These are phyloP conservation scores for Lutraria lutraria DNA, from an alignment of 2,888 invertebrate species.

Conservation along the genomic window DNA sequence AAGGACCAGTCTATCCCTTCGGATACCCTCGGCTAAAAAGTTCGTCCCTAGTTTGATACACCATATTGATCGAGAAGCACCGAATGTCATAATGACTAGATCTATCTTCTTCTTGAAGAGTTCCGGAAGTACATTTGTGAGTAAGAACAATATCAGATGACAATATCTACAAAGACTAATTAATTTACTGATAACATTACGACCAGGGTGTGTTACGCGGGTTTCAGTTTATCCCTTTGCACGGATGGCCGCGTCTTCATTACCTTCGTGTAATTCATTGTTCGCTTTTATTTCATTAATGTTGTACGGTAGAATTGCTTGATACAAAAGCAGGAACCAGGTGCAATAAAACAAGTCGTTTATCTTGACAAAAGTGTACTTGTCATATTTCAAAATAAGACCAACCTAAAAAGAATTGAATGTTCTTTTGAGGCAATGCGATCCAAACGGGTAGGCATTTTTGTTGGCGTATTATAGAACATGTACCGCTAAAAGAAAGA, in stretches of 20 bases:
- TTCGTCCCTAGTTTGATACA: not conserved
- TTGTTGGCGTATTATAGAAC: no score
- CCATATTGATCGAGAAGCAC: not conserved
- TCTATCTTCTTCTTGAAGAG: not conserved
- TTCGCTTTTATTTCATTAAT: not conserved
- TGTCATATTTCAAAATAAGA: not conserved
- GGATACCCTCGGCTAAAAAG: no score
- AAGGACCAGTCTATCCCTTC: no score
- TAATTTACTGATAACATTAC: constrained; percentile 21
- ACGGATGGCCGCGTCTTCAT: not conserved
- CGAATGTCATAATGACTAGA: not conserved
- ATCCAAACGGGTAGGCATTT: no score
- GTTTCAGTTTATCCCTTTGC: not conserved
- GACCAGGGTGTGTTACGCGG: not conserved
- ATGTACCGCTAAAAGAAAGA: no score
- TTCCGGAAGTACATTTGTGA: constrained; percentile 4
- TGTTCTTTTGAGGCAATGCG: not conserved
- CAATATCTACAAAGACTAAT: not conserved
- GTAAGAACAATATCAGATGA: constrained; percentile 3
- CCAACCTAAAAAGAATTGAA: not conserved
- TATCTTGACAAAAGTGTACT: not conserved
- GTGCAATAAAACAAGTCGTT: not conserved
- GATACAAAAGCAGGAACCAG: not conserved
- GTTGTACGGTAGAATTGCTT: not conserved
- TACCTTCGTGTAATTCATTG: not conserved